Evolutionary conservation across 1,140 invertebrate genomes (phyloP), one percentile per base, ranked within the genome.

Genomic region (Drosophila ogumai): DNA sequence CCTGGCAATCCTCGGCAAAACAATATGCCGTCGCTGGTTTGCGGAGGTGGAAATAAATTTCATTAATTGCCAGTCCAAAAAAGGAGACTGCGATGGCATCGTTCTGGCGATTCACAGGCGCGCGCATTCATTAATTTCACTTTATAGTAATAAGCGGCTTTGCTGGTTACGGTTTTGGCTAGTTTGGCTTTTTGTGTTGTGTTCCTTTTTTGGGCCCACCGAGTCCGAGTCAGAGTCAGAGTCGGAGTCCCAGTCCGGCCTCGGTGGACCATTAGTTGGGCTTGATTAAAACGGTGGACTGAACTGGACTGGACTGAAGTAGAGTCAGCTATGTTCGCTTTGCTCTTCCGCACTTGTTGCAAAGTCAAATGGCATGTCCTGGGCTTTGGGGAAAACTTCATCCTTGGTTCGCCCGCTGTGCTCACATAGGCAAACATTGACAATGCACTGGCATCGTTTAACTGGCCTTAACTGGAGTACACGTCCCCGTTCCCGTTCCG

Each of bases 101-200:
- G 79, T 69, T 46, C 59, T 54, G 36, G 52, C 17, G 46, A 38
- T 56, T 56, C 25, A 40, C 38, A 47, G 46, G 40, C 31, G 22
- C 65, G 44, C 40, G 65, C 74, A 82, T 90, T 90, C 86, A 90
- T 90, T 90, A 90, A 90, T 90, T 88, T 91, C 79, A 91, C 86
- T 90, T 90, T 90, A 90, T 91, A 90, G 86, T 90, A 90, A 90
- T 90, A 90, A 90, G 86, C 86, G 82, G 86, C 87, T 90, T 82
- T 91, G 65, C 73, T 84, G 84, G 84, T 84, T 90, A 71, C 76
- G 77, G 64, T 84, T 87, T 55, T 54, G 81, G 32, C 32, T 66
- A 43, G 52, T 65, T 75, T 71, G 60, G 36, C 47, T 56, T 19
- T 47, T 49, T 72, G 25, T 72, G 25, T 68, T 32, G 43, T 22